Conservation (phyloP, 2,797 vertebrate genomes). For the Smutsia temminckii region DNA sequence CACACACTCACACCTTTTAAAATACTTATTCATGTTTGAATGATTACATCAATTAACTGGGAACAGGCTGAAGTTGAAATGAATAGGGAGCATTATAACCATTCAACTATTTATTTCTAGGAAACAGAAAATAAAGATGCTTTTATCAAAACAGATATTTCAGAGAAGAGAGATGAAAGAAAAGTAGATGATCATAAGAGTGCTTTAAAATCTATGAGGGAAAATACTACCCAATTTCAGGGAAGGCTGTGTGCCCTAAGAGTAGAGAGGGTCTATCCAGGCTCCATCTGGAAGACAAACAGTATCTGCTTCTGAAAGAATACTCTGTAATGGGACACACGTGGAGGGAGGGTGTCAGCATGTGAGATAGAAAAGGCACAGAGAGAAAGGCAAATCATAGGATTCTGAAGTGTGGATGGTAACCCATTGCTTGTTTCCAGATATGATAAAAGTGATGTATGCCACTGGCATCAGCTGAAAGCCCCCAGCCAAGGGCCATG, state of each 20-base stretch:
- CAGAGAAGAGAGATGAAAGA: slow-evolving; percentile 41
- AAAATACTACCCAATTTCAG: not conserved
- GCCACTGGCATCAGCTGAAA: not conserved
- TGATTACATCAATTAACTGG: slow-evolving; percentile 59
- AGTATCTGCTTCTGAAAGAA: not conserved
- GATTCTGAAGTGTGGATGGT: not conserved
- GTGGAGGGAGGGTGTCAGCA: not conserved
- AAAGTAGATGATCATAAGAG: not conserved
- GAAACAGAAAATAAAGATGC: slow-evolving; percentile 34
- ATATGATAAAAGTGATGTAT: not conserved
- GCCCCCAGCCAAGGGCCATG: not conserved
- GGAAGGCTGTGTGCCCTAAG: not conserved
- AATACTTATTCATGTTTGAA: slow-evolving; percentile 32
- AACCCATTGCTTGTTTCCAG: not conserved
- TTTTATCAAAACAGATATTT: slow-evolving; percentile 50
- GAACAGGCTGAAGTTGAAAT: slow-evolving; percentile 33
- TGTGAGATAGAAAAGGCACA: not conserved
- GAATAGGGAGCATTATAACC: slow-evolving; percentile 5
- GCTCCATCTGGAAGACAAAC: not conserved
- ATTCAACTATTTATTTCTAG: slow-evolving; percentile 34
- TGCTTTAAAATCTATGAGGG: not conserved
- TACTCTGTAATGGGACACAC: not conserved
- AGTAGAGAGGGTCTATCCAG: not conserved
- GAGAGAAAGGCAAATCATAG: not conserved
- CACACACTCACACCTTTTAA: not conserved